Percentiles rank a stretch among this genome's conserved stretches.
phyloP scores from a whole-genome alignment of 2,797 vertebrate genomes.

The Poecilia velifera region DNA sequence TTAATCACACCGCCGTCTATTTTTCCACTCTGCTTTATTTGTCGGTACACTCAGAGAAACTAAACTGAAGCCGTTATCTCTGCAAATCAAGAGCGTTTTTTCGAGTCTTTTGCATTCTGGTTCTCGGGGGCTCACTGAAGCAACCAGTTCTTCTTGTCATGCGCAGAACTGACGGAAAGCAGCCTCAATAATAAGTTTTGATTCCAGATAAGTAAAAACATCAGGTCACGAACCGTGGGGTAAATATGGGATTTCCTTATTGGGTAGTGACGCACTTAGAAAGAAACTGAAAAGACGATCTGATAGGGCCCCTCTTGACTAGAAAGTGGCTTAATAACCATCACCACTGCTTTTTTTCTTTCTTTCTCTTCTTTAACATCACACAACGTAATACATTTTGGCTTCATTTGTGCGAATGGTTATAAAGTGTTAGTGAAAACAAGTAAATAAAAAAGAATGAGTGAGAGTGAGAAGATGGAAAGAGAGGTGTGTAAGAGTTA shows the following conservation, averaged over 20 bases:
- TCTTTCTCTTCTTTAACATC: not conserved
- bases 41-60: not conserved
- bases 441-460: not conserved
- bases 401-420: not conserved
- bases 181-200: conserved; percentile 22
- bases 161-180: conserved; percentile 20
- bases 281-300: conserved; percentile 43
- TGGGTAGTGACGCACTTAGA: conserved; percentile 55
- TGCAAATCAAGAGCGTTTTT: not conserved
- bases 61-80: not conserved
- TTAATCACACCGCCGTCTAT: not conserved
- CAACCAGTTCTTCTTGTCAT: conserved; percentile 18
- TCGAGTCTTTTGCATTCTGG: conserved; percentile 5
- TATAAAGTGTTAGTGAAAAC: not conserved
- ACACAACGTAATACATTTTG: conserved; percentile 24
- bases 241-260: conserved; percentile 72
- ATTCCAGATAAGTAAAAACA: conserved; percentile 41
- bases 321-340: conserved; percentile 16
- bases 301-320: conserved; percentile 17
- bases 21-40: not conserved
- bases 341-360: conserved; percentile 13
- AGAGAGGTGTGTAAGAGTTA: conserved; percentile 42
- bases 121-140: conserved; percentile 9
- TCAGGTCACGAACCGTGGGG: conserved; percentile 28
- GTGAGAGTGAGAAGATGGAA: conserved; percentile 10